Evolutionary conservation across 2,888 invertebrate species (phyloP), one percentile per base, ranked within the genome.

Genomic region (Cantharis rufa): DNA sequence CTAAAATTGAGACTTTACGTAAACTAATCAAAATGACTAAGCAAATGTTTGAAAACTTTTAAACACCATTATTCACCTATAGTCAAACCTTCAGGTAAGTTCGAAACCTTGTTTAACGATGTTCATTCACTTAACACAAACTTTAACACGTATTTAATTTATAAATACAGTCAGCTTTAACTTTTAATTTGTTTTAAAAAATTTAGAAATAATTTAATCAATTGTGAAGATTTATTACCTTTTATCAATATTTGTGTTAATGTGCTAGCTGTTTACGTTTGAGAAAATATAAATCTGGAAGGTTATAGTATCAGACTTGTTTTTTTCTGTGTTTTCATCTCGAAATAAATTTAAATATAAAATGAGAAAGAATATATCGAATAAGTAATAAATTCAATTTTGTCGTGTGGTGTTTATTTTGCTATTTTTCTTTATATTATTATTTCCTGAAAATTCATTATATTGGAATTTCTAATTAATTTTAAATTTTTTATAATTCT

Each of bases 161-260:
- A 66, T 48, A 48, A 48, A 48, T n/a, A 48, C n/a, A 2, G 48
- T 7, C 13, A 48, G n/a, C 7, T 48, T 48, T n/a, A 48, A n/a
- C 21, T 24, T 64, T 66, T 66, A 18, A 21, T 66, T 16, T 21
- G 13, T 7, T n/a, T 24, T 16, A 15, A 13, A 64, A 66, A 66
- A 66, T 13, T 66, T 66, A 66, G 21, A 66, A 66, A 66, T 66
- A 66, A n/a, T 21, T 9, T 10, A 66, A 66, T 66, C 18, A 66
- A 66, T n/a, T 66, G 64, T 1, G 13, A 16, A 21, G 64, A 66
- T 66, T 66, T 66, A 66, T 66, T 18, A 21, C 21, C 21, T 66
- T 66, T 66, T 66, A 66, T 66, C 64, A 66, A 66, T 66, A 66
- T 66, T 66, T 66, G 24, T 66, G 64, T 66, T 66, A 66, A 66